A percentile compares a stretch with the other conserved stretches of the same genome.
These are phyloP conservation scores for Amblyopsis hoosieri DNA, from an alignment of 2,797 vertebrate species.

Conservation along the genomic window DNA sequence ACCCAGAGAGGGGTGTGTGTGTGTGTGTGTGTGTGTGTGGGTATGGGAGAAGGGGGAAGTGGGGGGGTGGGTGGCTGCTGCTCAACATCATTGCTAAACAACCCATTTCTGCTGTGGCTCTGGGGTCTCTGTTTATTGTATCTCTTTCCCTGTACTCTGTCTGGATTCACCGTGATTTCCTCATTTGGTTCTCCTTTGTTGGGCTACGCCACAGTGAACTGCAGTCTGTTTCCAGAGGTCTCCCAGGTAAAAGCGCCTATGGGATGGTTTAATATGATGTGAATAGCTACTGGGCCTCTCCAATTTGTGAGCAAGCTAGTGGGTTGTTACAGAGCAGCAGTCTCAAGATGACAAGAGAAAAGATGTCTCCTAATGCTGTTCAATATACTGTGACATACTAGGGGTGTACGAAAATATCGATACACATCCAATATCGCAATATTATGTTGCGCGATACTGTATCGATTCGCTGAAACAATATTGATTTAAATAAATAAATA, in stretches of 20 bases:
- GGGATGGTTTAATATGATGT: conserved; percentile 32
- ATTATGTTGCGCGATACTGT: too few species aligned
- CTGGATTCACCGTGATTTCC: conserved; percentile 55
- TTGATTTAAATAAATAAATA: too few species aligned
- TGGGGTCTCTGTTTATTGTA: conserved; percentile 52
- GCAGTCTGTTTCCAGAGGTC: conserved; percentile 38
- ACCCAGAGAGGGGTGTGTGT: conserved; percentile 21
- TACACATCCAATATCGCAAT: too few species aligned
- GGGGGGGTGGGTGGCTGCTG: conserved; percentile 30
- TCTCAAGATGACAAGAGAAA: conserved; percentile 21
- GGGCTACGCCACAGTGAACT: conserved; percentile 38
- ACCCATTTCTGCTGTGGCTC: conserved; percentile 51
- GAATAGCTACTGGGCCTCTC: conserved; percentile 49
- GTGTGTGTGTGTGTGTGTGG: neutral
- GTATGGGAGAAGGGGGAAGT: conserved; percentile 64
- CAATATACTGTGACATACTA: too few species aligned
- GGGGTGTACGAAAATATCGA: too few species aligned
- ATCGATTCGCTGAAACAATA: too few species aligned
- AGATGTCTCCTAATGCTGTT: neutral
- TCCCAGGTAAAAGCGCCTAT: conserved; percentile 40
- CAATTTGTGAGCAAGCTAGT: conserved; percentile 44
- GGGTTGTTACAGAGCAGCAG: conserved; percentile 33
- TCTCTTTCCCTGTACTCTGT: conserved; percentile 41
- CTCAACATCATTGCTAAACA: conserved; percentile 65
- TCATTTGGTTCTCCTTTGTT: conserved; percentile 69